Conservation (phyloP, 2,113 vertebrate species). For the Neotragus moschatus region DNA sequence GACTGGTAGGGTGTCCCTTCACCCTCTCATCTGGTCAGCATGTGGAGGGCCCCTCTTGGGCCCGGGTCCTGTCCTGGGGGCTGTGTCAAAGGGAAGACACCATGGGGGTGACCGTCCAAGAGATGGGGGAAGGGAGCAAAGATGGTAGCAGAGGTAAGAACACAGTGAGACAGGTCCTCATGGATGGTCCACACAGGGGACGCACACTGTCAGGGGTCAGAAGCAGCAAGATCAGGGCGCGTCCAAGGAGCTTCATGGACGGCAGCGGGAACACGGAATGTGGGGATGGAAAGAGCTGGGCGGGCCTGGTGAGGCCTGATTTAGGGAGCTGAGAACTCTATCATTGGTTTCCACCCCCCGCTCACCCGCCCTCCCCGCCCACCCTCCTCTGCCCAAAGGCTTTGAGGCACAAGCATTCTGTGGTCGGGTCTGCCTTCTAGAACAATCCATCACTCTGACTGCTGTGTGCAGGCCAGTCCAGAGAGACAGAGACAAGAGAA, state of each 20-base stretch:
- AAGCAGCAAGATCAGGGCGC: accelerated
- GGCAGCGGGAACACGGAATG: accelerated
- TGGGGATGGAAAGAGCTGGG: no score
- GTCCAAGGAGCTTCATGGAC: accelerated
- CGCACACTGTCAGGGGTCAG: no score
- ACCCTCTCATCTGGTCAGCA: accelerated
- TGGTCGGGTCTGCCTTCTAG: not conserved
- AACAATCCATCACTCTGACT: not conserved
- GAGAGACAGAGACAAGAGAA: not conserved
- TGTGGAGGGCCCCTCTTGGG: not conserved
- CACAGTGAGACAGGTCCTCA: accelerated
- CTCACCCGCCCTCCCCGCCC: accelerated
- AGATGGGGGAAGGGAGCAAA: not conserved
- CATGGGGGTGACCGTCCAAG: not conserved
- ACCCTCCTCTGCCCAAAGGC: not conserved
- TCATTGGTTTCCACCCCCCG: not conserved
- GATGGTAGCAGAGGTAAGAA: not conserved
- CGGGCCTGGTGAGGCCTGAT: accelerated
- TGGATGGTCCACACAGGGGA: not conserved
- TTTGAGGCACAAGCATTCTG: not conserved
- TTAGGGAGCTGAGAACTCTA: no score
- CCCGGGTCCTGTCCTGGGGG: not conserved
- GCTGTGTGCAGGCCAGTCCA: no score
- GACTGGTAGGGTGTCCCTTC: not conserved
- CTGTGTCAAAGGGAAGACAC: not conserved